phyloP scores from a whole-genome alignment of 2,888 invertebrate genomes.

The Leptinotarsa juncta region DNA sequence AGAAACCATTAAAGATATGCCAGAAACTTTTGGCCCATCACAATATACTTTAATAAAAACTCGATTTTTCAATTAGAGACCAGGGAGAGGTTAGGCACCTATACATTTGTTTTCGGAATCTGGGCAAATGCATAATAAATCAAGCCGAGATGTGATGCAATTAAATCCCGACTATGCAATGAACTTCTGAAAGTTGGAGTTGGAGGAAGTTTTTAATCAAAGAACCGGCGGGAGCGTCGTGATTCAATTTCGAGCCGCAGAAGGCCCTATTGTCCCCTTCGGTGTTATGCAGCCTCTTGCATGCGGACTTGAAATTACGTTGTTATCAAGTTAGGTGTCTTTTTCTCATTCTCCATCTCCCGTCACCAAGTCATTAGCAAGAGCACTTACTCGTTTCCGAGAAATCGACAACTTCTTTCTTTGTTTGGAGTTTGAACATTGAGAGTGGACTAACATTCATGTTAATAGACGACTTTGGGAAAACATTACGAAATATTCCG shows the following conservation, averaged over 20 bases:
- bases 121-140: constrained; percentile 60
- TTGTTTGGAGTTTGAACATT: too few species aligned
- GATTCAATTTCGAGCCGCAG: constrained; percentile 61
- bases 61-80: constrained; percentile 23
- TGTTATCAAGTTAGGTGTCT: constrained; percentile 60
- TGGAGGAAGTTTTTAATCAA: constrained; percentile 60
- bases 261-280: constrained; percentile 59
- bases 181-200: constrained; percentile 60
- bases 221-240: constrained; percentile 53
- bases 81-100: background rate
- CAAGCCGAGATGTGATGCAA: constrained; percentile 59
- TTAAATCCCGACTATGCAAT: constrained; percentile 59
- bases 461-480: too few species aligned
- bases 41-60: constrained; percentile 18
- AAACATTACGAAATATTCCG: too few species aligned
- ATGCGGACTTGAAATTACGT: constrained; percentile 61
- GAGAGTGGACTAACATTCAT: too few species aligned
- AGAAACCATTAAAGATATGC: background rate
- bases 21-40: background rate
- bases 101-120: constrained; percentile 46
- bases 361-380: constrained; percentile 38
- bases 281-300: constrained; percentile 57
- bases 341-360: constrained; percentile 39
- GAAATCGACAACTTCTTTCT: constrained; percentile 41
- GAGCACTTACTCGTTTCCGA: constrained; percentile 33